Evolutionary conservation across 2,888 invertebrate genomes (phyloP).

Genomic region (Eristalis tenax): DNA sequence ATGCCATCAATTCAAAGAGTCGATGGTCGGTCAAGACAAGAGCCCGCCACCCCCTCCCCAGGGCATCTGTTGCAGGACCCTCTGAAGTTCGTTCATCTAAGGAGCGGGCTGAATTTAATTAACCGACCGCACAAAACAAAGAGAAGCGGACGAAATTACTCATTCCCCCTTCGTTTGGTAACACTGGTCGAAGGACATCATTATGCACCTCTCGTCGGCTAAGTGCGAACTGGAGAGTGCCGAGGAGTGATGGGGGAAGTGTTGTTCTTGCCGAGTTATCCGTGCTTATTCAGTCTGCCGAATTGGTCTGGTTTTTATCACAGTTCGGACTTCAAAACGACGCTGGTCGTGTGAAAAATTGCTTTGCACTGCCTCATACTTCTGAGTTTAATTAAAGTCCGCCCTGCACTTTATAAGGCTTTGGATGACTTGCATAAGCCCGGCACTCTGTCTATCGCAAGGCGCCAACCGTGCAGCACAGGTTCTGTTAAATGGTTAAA

Average conservation of each 20-base stretch:
- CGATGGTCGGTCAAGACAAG: background rate
- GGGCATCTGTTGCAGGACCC: background rate
- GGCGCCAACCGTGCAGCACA: background rate
- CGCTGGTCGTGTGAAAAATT: conserved; percentile 44
- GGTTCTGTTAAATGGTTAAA: conserved; percentile 50
- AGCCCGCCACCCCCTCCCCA: background rate
- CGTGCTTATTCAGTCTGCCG: conserved; percentile 35
- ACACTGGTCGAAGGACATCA: conserved; percentile 50
- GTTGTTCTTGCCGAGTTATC: conserved; percentile 51
- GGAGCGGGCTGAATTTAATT: conserved; percentile 44
- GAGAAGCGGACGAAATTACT: conserved; percentile 51
- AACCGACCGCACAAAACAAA: conserved; percentile 42
- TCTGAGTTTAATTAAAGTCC: conserved; percentile 66
- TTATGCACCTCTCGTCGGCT: conserved; percentile 57
- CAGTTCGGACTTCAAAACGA: background rate
- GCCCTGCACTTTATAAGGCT: conserved; percentile 43
- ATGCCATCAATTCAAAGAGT: conserved; percentile 36
- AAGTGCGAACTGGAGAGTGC: background rate
- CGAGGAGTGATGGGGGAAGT: background rate
- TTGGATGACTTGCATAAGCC: conserved; percentile 13
- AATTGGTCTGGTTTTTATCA: background rate
- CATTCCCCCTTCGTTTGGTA: conserved; percentile 40
- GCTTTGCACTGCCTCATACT: conserved; percentile 49
- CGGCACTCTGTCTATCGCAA: background rate
- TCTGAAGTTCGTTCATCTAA: too few species aligned